Conservation (phyloP, 2,888 invertebrate species). For the Ptilodon capucinus region DNA sequence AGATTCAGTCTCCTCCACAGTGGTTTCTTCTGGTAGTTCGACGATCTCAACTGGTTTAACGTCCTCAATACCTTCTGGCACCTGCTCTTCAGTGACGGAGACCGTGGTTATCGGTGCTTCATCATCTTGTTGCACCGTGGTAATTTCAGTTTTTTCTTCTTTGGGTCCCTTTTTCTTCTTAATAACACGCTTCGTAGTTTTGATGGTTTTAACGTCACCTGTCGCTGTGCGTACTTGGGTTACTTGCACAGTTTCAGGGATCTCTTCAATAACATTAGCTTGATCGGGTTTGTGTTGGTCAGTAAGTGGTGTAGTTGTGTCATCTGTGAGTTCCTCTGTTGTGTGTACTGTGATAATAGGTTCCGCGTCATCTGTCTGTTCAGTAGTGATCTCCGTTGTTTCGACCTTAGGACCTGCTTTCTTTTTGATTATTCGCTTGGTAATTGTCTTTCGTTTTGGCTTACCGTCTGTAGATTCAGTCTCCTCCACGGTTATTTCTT, state of each 20-base stretch:
- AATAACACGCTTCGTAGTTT: slow-evolving; percentile 14
- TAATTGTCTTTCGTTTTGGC: slow-evolving; percentile 36
- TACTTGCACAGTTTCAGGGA: slow-evolving; percentile 10
- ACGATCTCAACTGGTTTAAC: slow-evolving; percentile 5
- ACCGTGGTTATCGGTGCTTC: slow-evolving; percentile 28
- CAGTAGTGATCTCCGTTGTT: slow-evolving; percentile 23
- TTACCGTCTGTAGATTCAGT: slow-evolving; percentile 1
- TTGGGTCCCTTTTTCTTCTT: slow-evolving; percentile 36
- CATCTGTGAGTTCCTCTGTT: slow-evolving; percentile 31
- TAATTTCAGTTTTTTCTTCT: slow-evolving; percentile 28
- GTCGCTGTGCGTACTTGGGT: slow-evolving; percentile 9
- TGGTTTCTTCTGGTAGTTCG: slow-evolving; percentile 11
- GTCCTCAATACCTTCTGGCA: neutral
- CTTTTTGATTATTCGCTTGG: slow-evolving; percentile 36
- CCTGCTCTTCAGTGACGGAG: slow-evolving; percentile 8
- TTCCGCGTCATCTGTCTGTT: slow-evolving; percentile 26
- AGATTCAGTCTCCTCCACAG: slow-evolving; percentile 3
- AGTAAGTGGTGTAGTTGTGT: slow-evolving; percentile 8
- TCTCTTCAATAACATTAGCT: slow-evolving; percentile 7
- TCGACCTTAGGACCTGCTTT: slow-evolving; percentile 28
- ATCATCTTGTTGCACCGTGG: slow-evolving; percentile 25
- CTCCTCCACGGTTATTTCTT: slow-evolving; percentile 4
- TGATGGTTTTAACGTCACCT: slow-evolving; percentile 5
- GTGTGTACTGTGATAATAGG: slow-evolving; percentile 33
- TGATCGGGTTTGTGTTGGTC: slow-evolving; percentile 1